A percentile compares a stretch with the other conserved stretches of the same genome.
Conservation (phyloP, 1,140 invertebrate genomes). For the Whitmania pigra region DNA sequence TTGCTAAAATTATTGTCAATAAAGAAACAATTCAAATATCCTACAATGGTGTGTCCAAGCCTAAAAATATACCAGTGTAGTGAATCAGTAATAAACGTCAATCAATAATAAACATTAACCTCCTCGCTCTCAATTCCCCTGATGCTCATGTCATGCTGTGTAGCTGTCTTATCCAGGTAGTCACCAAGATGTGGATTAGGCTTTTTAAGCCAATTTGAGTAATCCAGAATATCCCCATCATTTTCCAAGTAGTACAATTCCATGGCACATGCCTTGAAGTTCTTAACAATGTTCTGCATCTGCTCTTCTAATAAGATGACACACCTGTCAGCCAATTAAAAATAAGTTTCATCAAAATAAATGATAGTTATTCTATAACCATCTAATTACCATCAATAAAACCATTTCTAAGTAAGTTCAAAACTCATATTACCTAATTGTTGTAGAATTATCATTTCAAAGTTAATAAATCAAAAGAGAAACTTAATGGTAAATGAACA, state of each 20-base stretch:
- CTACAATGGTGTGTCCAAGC: too few species aligned
- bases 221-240: slow-evolving; percentile 74
- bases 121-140: slow-evolving; percentile 9
- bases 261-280: slow-evolving; percentile 63
- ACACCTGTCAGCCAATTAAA: not conserved
- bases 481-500: too few species aligned
- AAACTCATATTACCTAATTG: too few species aligned
- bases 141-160: slow-evolving; percentile 14
- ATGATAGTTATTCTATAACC: too few species aligned
- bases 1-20: too few species aligned
- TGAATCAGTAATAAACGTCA: not conserved
- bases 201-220: slow-evolving; percentile 63
- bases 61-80: not conserved
- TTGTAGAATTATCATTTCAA: too few species aligned
- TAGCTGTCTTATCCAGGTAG: not conserved
- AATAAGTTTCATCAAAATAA: too few species aligned
- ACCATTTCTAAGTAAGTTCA: too few species aligned
- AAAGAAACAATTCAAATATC: too few species aligned
- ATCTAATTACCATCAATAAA: too few species aligned
- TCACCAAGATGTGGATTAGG: slow-evolving; percentile 41
- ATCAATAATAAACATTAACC: slow-evolving; percentile 2
- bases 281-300: slow-evolving; percentile 29
- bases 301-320: not conserved
- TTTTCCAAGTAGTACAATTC: slow-evolving; percentile 72
- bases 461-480: too few species aligned